These are phyloP conservation scores for Paramisgurnus dabryanus DNA, from an alignment of 2,113 vertebrate genomes.

Conservation along the genomic window DNA sequence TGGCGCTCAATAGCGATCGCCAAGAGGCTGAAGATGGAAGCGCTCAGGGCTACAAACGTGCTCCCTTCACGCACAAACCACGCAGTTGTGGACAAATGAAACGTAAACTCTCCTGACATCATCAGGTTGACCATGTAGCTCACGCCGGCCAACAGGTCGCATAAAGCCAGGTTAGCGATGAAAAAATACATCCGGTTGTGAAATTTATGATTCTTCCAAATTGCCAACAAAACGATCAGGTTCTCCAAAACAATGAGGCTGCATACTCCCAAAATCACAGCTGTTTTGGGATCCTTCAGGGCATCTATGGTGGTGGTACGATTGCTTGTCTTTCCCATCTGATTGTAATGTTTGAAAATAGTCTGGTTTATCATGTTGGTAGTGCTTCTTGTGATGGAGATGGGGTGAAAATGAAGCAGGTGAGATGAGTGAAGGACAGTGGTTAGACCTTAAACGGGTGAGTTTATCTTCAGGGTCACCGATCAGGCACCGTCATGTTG, in stretches of 20 bases:
- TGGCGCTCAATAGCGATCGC: slow-evolving; percentile 96
- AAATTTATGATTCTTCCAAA: slow-evolving; percentile 93
- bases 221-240: slow-evolving; percentile 88
- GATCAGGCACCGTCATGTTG: background rate
- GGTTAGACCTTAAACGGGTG: too few relatives aligned
- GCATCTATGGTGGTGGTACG: slow-evolving; percentile 62
- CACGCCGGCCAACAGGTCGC: slow-evolving; percentile 89
- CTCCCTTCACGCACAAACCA: slow-evolving; percentile 96
- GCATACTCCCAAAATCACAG: slow-evolving; percentile 84
- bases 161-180: slow-evolving; percentile 94
- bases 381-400: slow-evolving; percentile 58
- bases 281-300: slow-evolving; percentile 68
- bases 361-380: slow-evolving; percentile 68
- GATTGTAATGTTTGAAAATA: slow-evolving; percentile 85
- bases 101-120: slow-evolving; percentile 87
- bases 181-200: slow-evolving; percentile 99
- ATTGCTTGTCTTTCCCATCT: slow-evolving; percentile 84
- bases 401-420: slow-evolving; percentile 35
- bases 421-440: too few relatives aligned
- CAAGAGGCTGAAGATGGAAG: slow-evolving; percentile 92
- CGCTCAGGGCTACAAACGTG: slow-evolving; percentile 90
- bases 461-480: background rate
- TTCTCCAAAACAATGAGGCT: slow-evolving; percentile 93
- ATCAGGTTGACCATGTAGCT: slow-evolving; percentile 90
- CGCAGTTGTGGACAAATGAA: slow-evolving; percentile 80